phyloP scores from a whole-genome alignment of 2,113 vertebrate species.

The Chionis minor region DNA sequence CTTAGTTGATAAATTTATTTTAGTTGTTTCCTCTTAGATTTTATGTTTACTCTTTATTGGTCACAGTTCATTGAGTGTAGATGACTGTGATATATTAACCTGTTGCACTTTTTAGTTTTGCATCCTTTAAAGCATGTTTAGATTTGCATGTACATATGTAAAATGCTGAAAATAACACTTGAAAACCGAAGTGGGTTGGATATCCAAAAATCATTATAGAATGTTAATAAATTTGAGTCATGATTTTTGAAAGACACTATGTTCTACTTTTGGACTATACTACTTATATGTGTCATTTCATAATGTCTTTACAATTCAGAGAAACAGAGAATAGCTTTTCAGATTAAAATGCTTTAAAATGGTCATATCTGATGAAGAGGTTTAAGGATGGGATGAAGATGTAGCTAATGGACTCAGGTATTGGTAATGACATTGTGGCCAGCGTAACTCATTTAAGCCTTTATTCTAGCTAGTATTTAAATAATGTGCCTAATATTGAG shows the following conservation, averaged over 20 bases:
- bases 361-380: not conserved
- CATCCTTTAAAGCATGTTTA: not conserved
- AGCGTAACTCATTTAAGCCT: not conserved
- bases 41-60: not conserved
- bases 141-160: not conserved
- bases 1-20: not conserved
- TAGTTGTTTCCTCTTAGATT: not conserved
- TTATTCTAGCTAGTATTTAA: not conserved
- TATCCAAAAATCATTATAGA: not conserved
- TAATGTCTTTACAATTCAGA: not conserved
- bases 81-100: not conserved
- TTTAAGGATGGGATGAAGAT: not conserved
- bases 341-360: not conserved
- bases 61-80: not conserved
- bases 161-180: not conserved
- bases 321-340: not conserved
- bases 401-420: not conserved
- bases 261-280: not conserved
- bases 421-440: not conserved
- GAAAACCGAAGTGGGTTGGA: not conserved
- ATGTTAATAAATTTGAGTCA: not conserved
- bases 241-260: not conserved
- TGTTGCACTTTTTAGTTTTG: not conserved
- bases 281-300: not conserved
- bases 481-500: not conserved